Conservation (phyloP, 1,140 invertebrate species). For the Grapholita molesta region DNA sequence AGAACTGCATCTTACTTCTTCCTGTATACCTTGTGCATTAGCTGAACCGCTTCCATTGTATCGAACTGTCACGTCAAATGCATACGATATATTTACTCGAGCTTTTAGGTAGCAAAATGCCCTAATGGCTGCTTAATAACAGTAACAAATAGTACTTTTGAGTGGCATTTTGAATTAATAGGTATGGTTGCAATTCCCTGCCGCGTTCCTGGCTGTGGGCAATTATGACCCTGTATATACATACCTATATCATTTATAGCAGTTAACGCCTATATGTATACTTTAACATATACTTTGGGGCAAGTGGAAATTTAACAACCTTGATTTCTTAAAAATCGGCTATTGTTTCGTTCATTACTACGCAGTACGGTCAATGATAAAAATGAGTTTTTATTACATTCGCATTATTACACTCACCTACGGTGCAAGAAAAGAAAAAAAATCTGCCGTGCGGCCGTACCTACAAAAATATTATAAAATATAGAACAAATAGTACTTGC, state of each 20-base stretch:
- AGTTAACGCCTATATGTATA: background rate
- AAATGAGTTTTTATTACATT: too few species aligned
- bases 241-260: background rate
- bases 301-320: constrained; percentile 4
- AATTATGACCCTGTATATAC: background rate
- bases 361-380: too few species aligned
- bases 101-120: constrained; percentile 34
- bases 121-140: constrained; percentile 34
- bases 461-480: constrained; percentile 7
- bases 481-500: constrained; percentile 20
- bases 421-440: too few species aligned
- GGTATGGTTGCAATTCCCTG: constrained; percentile 3
- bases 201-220: background rate
- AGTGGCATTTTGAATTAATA: background rate
- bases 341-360: too few species aligned
- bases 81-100: constrained; percentile 30
- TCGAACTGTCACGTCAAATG: constrained; percentile 30
- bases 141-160: constrained; percentile 18
- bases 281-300: constrained; percentile 1
- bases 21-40: constrained; percentile 59
- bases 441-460: too few species aligned
- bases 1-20: constrained; percentile 54
- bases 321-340: background rate
- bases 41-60: constrained; percentile 59
- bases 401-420: too few species aligned